phyloP scores from a whole-genome alignment of 1,140 invertebrate genomes.

The Neodiprion lecontei region DNA sequence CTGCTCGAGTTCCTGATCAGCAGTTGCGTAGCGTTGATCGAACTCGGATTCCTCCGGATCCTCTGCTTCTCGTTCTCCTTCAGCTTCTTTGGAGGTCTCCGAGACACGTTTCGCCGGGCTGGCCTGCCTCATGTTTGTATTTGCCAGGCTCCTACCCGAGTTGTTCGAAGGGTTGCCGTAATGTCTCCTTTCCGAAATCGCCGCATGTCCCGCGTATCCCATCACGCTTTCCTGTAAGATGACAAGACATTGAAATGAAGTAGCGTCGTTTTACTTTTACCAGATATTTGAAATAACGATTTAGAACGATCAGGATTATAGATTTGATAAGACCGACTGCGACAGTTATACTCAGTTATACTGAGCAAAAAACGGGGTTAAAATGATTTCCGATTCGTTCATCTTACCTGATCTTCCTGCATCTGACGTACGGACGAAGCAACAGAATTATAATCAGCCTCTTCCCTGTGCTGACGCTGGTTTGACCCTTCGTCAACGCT shows the following conservation, averaged over 20 bases:
- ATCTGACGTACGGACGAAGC: not conserved
- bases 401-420: not conserved
- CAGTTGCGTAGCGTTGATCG: conserved; percentile 10
- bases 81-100: not conserved
- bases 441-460: not conserved
- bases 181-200: not conserved
- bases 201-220: not conserved
- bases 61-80: not conserved
- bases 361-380: not conserved
- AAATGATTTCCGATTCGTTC: not conserved
- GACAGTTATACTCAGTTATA: too few relatives aligned
- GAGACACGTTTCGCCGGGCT: not conserved
- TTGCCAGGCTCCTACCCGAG: not conserved
- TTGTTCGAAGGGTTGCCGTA: not conserved
- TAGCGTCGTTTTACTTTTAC: too few relatives aligned
- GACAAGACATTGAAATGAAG: too few relatives aligned
- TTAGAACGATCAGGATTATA: too few relatives aligned
- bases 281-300: too few relatives aligned
- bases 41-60: not conserved
- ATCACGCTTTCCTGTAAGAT: too few relatives aligned
- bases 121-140: not conserved
- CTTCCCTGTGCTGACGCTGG: not conserved
- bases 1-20: not conserved
- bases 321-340: too few relatives aligned
- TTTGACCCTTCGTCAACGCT: not conserved